Evolutionary conservation across 2,113 vertebrate genomes (phyloP).

Genomic region (Alectura lathami): DNA sequence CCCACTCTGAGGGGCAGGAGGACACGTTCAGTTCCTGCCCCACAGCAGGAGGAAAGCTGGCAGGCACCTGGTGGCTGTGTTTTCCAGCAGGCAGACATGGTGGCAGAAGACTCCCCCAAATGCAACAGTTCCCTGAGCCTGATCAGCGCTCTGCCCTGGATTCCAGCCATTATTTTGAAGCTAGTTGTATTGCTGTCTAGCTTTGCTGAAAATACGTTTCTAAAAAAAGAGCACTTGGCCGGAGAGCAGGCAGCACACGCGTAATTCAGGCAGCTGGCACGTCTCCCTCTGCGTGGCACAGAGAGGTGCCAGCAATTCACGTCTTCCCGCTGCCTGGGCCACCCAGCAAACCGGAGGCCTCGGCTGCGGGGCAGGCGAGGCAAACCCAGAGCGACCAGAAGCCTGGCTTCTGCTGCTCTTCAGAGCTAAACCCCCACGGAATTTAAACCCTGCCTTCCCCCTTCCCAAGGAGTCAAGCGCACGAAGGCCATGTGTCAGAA

Average conservation of each 20-base stretch:
- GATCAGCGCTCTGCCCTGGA: background rate
- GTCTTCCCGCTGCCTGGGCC: accelerated
- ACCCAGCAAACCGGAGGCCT: accelerated
- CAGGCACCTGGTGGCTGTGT: background rate
- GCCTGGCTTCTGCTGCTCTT: background rate
- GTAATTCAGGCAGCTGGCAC: background rate
- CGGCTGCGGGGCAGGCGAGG: background rate
- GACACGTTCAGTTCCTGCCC: background rate
- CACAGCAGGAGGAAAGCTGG: background rate
- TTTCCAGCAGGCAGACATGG: background rate
- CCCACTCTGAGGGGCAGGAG: accelerated
- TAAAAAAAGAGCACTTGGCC: background rate
- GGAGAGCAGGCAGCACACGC: background rate
- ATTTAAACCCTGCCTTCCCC: background rate
- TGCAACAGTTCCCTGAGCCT: background rate
- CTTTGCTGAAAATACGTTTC: background rate
- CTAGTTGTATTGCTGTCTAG: background rate
- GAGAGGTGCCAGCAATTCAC: background rate
- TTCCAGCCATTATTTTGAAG: background rate
- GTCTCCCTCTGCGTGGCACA: accelerated
- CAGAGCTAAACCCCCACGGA: background rate
- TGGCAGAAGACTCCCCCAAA: background rate
- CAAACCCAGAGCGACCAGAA: accelerated
- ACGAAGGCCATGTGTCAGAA: background rate
- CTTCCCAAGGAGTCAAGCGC: background rate